Conservation (phyloP, 2,113 vertebrate species). For the Burhinus oedicnemus region DNA sequence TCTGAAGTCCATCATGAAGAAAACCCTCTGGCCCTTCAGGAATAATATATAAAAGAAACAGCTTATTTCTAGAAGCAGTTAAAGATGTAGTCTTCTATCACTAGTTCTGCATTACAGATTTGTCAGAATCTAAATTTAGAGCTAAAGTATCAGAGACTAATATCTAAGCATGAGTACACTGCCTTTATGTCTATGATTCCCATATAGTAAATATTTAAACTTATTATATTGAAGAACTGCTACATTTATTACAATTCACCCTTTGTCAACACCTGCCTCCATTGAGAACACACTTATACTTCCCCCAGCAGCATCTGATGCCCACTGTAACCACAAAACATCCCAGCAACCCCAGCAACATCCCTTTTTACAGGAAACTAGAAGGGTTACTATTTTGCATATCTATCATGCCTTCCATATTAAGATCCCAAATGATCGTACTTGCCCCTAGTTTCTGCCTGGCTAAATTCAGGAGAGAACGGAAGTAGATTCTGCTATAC, state of each 20-base stretch:
- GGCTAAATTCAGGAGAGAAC: neutral
- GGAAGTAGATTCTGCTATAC: neutral
- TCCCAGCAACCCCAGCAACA: neutral
- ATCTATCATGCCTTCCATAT: neutral
- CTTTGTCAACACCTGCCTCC: neutral
- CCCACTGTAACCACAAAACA: neutral
- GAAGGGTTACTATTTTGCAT: neutral
- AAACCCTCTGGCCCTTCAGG: neutral
- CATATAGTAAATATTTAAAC: neutral
- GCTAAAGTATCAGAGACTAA: neutral
- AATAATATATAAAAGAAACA: neutral
- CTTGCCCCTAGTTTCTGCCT: neutral
- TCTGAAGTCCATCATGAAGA: neutral
- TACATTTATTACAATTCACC: neutral
- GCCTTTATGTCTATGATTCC: neutral
- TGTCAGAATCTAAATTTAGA: neutral
- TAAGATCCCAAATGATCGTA: neutral
- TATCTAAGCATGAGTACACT: neutral
- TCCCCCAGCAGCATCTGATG: neutral
- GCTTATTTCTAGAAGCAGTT: neutral
- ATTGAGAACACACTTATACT: neutral
- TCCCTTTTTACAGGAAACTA: neutral
- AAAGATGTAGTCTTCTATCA: neutral
- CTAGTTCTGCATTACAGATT: neutral
- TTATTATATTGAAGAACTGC: neutral